Evolutionary conservation across 1,140 invertebrate species (phyloP), one percentile per base, ranked within the genome.

Genomic region (Amyelois transitella): DNA sequence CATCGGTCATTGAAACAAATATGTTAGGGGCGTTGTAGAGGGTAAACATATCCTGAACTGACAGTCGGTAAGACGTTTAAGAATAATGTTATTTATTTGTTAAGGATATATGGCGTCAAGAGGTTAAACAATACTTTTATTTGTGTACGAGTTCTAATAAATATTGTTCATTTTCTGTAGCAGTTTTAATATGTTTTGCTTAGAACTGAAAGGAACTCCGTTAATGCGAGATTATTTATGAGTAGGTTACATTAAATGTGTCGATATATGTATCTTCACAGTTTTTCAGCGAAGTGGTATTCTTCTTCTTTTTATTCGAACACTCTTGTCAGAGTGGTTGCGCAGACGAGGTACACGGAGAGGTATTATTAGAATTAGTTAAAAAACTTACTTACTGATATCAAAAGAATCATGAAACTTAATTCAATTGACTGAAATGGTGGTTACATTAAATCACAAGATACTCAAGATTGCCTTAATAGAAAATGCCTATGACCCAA

Each of bases 1-100:
- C 60, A 54, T 64, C 59, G 66, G 66, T 62, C 62, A 64, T 75
- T 75, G 75, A 81, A 76, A 76, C 69, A 77, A 74, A 80, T 81
- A 65, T 74, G 67, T 77, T 74, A 54, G 66, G 70, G 62, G 69
- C 59, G 68, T 67, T 51, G 51, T 56, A 25, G 60, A 71, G 55
- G 55, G 50, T 58, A 58, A 58, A 58, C 50, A 58, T 56, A 51
- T 56, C 20, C 55, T 56, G 43, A 44, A 56, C 45, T 21, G 45
- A 21, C 45, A 21, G 32, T 14, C 32, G 32, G 32, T 38, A 38
- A 38, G 32, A 38, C 12, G 12, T 38, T 38, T 38, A 38, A 38
- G 32, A 14, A 38, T 38, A 14, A 14, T 38, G 32, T 8, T 38
- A 38, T 38, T 32, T 6, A 32, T 32, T 38, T 38, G 32, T 38